phyloP scores from a whole-genome alignment of 1,140 invertebrate genomes.

The Nasonia longicornis region DNA sequence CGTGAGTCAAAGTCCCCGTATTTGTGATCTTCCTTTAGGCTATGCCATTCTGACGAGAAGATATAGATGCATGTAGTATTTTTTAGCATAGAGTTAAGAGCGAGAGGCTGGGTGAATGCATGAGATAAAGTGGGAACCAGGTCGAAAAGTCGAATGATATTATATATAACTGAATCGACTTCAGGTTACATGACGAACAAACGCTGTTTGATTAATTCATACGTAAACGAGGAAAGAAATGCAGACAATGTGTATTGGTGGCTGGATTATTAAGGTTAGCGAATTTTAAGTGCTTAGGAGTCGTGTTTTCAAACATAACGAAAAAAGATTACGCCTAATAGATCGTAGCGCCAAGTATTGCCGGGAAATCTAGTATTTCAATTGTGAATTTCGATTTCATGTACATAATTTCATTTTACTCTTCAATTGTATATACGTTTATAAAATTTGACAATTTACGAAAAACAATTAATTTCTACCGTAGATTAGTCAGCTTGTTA shows the following conservation, averaged over 20 bases:
- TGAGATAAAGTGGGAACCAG: constrained; percentile 9
- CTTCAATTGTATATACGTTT: neutral
- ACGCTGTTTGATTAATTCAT: constrained; percentile 46
- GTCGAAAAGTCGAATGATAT: neutral
- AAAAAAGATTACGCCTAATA: neutral
- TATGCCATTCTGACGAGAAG: neutral
- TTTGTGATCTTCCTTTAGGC: constrained; percentile 12
- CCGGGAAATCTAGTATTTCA: neutral
- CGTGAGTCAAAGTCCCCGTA: neutral
- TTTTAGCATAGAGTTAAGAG: neutral
- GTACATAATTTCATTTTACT: neutral
- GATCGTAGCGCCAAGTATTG: neutral
- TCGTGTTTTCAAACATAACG: too few species aligned
- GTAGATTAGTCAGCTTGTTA: neutral
- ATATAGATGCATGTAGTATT: neutral
- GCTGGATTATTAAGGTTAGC: constrained; percentile 62
- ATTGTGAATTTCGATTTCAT: neutral
- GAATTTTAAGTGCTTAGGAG: constrained; percentile 47
- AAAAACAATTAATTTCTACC: neutral
- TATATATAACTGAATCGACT: constrained; percentile 8
- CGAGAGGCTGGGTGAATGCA: constrained; percentile 10
- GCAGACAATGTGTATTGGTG: constrained; percentile 72
- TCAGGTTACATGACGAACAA: constrained; percentile 5
- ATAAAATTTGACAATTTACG: neutral
- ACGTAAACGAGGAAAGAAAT: constrained; percentile 55